A percentile compares a stretch with the other conserved stretches of the same genome.
phyloP scores from a whole-genome alignment of 2,113 vertebrate genomes.

The Aspiorhynchus laticeps region DNA sequence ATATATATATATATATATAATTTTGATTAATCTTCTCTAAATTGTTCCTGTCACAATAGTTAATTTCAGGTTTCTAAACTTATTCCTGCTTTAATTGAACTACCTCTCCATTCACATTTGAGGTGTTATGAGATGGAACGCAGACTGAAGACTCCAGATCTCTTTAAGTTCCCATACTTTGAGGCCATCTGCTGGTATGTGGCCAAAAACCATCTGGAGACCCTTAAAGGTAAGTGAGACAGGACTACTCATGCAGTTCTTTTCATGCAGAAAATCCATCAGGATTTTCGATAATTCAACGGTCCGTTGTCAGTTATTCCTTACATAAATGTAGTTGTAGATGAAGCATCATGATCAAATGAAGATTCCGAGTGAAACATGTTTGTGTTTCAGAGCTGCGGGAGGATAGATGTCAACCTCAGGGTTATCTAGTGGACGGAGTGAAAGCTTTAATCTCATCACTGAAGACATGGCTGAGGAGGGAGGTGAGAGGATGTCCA shows the following conservation, averaged over 20 bases:
- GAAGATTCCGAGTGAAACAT: background rate
- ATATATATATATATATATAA: background rate
- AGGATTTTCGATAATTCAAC: background rate
- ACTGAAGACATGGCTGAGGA: slow-evolving; percentile 95
- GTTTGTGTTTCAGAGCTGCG: slow-evolving; percentile 81
- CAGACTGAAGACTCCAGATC: slow-evolving; percentile 96
- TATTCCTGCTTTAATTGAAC: background rate
- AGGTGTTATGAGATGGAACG: slow-evolving; percentile 99
- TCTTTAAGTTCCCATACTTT: slow-evolving; percentile 99
- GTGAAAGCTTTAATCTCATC: slow-evolving; percentile 93
- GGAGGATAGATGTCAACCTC: slow-evolving; percentile 90
- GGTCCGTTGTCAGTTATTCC: background rate
- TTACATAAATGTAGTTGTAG: background rate
- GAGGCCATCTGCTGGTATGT: slow-evolving; percentile 99
- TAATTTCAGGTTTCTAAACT: background rate
- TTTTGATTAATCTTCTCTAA: background rate
- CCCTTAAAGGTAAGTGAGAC: slow-evolving; percentile 81
- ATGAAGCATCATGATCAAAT: background rate
- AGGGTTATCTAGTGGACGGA: slow-evolving; percentile 88
- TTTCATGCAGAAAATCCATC: background rate
- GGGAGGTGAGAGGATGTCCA: slow-evolving; percentile 81
- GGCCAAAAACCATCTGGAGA: slow-evolving; percentile 97
- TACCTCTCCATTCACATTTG: background rate
- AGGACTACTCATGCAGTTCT: background rate
- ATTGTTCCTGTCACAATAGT: background rate